Evolutionary conservation across 2,113 vertebrate species (phyloP).

Genomic region (Oryzias melastigma): DNA sequence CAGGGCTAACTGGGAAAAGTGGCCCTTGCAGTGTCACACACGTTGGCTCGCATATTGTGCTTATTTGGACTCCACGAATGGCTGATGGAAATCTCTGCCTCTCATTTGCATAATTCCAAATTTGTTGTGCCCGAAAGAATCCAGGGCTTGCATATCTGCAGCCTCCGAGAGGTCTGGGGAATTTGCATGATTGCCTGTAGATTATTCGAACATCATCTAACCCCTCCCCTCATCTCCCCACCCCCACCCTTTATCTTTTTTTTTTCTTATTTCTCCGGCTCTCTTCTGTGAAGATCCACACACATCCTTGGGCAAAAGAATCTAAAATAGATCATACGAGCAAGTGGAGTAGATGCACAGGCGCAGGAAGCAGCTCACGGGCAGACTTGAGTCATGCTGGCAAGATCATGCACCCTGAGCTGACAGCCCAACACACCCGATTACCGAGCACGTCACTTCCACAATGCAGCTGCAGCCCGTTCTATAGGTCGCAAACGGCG

Average conservation of each 20-base stretch:
- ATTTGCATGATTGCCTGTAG: slow-evolving; percentile 79
- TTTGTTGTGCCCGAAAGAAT: slow-evolving; percentile 58
- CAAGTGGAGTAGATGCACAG: slow-evolving; percentile 73
- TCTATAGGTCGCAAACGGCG: slow-evolving; percentile 41
- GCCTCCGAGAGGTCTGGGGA: slow-evolving; percentile 51
- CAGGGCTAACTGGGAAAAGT: slow-evolving; percentile 16
- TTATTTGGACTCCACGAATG: slow-evolving; percentile 21
- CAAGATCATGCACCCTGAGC: slow-evolving; percentile 75
- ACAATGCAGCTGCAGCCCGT: slow-evolving; percentile 43
- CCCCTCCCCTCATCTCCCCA: slow-evolving; percentile 26
- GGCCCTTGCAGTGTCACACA: slow-evolving; percentile 30
- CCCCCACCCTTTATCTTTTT: background rate
- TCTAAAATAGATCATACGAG: slow-evolving; percentile 79
- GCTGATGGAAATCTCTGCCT: slow-evolving; percentile 48
- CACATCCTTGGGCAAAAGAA: slow-evolving; percentile 73
- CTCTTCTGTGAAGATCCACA: slow-evolving; percentile 71
- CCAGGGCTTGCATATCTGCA: slow-evolving; percentile 46
- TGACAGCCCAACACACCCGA: slow-evolving; percentile 72
- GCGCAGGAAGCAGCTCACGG: slow-evolving; percentile 73
- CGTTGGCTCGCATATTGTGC: slow-evolving; percentile 23
- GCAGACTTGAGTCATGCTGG: slow-evolving; percentile 81
- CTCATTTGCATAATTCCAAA: slow-evolving; percentile 66
- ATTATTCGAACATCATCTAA: slow-evolving; percentile 74
- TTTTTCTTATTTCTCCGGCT: slow-evolving; percentile 47
- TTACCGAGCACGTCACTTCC: slow-evolving; percentile 66